phyloP scores from a whole-genome alignment of 2,113 vertebrate species.

The Perccottus glenii region DNA sequence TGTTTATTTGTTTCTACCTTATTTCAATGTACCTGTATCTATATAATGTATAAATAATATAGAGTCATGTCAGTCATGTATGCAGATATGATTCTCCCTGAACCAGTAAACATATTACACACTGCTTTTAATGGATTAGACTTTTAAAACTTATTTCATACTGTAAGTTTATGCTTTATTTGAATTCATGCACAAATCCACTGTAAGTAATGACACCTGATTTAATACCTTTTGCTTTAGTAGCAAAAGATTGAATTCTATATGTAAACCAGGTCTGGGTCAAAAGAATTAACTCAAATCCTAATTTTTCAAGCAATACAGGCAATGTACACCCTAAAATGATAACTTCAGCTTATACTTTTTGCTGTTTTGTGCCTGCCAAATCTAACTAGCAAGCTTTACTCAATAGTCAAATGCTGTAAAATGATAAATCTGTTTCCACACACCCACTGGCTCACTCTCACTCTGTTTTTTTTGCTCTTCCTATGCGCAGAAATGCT shows the following conservation, averaged over 20 bases:
- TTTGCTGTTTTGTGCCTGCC: not conserved
- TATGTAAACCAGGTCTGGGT: not conserved
- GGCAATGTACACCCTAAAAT: not conserved
- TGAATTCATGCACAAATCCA: too few species aligned
- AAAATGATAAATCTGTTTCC: slow-evolving; percentile 30
- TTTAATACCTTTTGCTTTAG: too few species aligned
- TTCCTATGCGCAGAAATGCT: slow-evolving; percentile 36
- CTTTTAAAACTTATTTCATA: too few species aligned
- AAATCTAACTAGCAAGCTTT: slow-evolving; percentile 13
- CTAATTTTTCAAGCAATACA: too few species aligned
- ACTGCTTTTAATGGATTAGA: too few species aligned
- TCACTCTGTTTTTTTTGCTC: slow-evolving; percentile 30
- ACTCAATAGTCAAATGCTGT: slow-evolving; percentile 39
- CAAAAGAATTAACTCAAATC: too few species aligned
- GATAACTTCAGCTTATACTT: not conserved
- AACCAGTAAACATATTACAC: too few species aligned
- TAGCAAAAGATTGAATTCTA: not conserved
- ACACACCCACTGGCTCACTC: slow-evolving; percentile 13
- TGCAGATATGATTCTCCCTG: too few species aligned
- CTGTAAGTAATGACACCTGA: too few species aligned
- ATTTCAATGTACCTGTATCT: not conserved
- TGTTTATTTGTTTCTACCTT: not conserved
- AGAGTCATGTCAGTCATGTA: too few species aligned
- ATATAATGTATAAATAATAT: too few species aligned
- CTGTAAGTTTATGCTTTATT: too few species aligned